Evolutionary conservation across 2,797 vertebrate genomes (phyloP).

Genomic region (Nyctalus aviator): DNA sequence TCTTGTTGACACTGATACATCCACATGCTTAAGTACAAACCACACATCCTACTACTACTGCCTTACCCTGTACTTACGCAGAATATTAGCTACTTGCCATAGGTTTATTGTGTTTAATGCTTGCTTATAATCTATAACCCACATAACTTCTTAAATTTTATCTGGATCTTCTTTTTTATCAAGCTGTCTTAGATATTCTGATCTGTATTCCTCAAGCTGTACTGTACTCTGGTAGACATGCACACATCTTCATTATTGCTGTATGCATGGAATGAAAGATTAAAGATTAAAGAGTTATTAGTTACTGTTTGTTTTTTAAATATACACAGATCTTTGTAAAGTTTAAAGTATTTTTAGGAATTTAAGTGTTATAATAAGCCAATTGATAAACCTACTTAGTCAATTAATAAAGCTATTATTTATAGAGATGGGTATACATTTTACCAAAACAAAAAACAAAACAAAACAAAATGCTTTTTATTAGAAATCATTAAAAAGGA

Average conservation of each 20-base stretch:
- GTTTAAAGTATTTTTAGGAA: neutral
- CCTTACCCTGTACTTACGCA: neutral
- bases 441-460: neutral
- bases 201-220: conserved; percentile 62
- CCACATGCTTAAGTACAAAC: neutral
- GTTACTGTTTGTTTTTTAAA: conserved; percentile 28
- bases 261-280: conserved; percentile 53
- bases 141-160: conserved; percentile 70
- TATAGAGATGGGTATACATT: neutral
- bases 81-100: conserved; percentile 1
- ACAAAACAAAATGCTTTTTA: neutral
- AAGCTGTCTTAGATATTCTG: conserved; percentile 54
- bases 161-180: conserved; percentile 54
- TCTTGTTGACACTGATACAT: neutral
- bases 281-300: conserved; percentile 56
- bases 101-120: conserved; percentile 52
- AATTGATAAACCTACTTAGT: neutral
- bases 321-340: neutral
- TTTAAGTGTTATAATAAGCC: neutral
- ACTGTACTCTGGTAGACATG: conserved; percentile 40
- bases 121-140: conserved; percentile 71
- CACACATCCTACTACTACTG: neutral
- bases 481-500: neutral
- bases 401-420: neutral
- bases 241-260: conserved; percentile 75